These are phyloP conservation scores for Coracopsis vasa DNA, from an alignment of 2,113 vertebrate species.

Conservation along the genomic window DNA sequence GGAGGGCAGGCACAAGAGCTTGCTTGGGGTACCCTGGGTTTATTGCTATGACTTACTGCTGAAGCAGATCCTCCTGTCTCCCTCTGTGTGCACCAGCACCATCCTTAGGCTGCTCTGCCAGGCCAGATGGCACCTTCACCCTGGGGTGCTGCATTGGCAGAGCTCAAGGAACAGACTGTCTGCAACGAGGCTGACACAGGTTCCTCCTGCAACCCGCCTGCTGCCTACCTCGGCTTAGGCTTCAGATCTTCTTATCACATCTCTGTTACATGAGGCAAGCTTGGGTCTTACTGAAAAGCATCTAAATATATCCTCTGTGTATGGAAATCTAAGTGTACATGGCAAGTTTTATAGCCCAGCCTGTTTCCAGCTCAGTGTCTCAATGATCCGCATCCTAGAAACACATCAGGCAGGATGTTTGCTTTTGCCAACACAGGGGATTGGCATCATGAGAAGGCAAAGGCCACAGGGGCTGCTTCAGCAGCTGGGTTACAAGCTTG, in stretches of 20 bases:
- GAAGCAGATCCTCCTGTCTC: background rate
- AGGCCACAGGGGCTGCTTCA: background rate
- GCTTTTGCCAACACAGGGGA: background rate
- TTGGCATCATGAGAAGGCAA: background rate
- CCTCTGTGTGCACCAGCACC: background rate
- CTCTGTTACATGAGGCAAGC: background rate
- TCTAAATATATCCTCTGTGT: background rate
- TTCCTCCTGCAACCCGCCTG: background rate
- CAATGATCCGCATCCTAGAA: background rate
- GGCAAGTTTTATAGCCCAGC: background rate
- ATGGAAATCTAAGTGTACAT: rapidly evolving
- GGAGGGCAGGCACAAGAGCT: background rate
- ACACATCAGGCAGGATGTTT: background rate
- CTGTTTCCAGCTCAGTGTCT: background rate
- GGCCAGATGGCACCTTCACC: background rate
- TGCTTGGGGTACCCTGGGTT: background rate
- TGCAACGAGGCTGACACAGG: background rate
- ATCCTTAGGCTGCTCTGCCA: background rate
- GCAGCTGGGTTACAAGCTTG: background rate
- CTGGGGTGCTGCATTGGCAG: background rate
- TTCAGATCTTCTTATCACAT: background rate
- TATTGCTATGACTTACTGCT: background rate
- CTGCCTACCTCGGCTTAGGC: background rate
- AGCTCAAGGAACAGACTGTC: background rate
- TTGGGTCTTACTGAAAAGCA: background rate